Evolutionary conservation across 2,113 vertebrate species (phyloP), one percentile per base, ranked within the genome.

Genomic region (Dermatemys mawii): DNA sequence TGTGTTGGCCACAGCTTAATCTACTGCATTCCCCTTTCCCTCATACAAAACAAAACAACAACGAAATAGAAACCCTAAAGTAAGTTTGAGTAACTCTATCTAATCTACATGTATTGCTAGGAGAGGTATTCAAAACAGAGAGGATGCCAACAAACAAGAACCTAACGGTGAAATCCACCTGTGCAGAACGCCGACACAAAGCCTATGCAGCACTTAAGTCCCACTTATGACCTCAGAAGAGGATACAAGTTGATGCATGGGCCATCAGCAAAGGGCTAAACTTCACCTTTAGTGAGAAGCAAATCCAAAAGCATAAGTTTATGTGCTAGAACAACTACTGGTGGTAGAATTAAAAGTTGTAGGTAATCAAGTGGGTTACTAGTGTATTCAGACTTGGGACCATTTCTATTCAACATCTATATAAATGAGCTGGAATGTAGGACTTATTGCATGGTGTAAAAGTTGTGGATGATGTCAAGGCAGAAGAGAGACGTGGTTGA

Each of bases 381-480:
- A 76, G 81, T 35, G 38, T 14, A 32, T 88, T 90, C 50, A 87
- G 57, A 78, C 46, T 29, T 81, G 70, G 60, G 86, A 41, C 87
- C 32, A 87, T 92, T 92, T 49, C 50, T 81, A 10, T 85, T 90
- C 75, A 67, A 83, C 93, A 82, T 6, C 24, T 35, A 50, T 49
- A 27, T 91, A 87, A 76, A 96, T 85, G 41, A 24, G 75, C 57
- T 55, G 86, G 53, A 85, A 93, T 93, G 44, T 75, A 84, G 87
- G 79, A 83, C 1, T 0, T 51, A 35, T 87, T 90, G 54, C 50
- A 81, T 84, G 60, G 57, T 88, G 95, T 87, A 80, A 54, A 89
- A 70, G 51, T 48, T 92, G 86, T 53, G 51, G 16, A 27, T 78
- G 84, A 70, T 87, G 16, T 60, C 88, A 81, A 85, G 35, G 92